Evolutionary conservation across 2,113 vertebrate species (phyloP).

Genomic region (Anseranas semipalmata): DNA sequence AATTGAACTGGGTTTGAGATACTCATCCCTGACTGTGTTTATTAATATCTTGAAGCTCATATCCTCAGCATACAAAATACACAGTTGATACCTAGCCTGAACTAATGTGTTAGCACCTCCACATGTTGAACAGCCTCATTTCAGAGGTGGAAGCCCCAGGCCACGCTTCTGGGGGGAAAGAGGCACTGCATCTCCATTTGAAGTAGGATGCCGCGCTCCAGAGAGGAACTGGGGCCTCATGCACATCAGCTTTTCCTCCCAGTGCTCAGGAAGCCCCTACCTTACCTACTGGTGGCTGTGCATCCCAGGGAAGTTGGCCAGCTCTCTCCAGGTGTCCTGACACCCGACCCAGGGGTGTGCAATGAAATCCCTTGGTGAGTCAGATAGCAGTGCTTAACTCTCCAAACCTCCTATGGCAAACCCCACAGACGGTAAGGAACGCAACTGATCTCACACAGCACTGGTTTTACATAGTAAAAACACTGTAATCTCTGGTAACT

Average conservation of each 20-base stretch:
- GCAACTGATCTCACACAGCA: background rate
- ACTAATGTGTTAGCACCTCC: background rate
- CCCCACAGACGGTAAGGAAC: background rate
- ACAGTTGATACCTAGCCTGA: background rate
- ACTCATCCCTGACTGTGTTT: background rate
- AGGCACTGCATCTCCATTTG: background rate
- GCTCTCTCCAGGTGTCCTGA: background rate
- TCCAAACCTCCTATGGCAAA: background rate
- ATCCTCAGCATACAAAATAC: background rate
- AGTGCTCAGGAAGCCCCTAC: background rate
- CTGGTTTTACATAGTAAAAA: background rate
- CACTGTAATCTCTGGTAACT: background rate
- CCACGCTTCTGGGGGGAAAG: rapidly evolving
- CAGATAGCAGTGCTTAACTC: background rate
- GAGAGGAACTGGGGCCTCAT: background rate
- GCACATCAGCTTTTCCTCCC: background rate
- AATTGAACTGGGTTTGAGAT: background rate
- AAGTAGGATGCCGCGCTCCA: background rate
- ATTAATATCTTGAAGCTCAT: background rate
- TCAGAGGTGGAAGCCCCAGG: background rate
- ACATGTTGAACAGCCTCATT: background rate
- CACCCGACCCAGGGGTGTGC: rapidly evolving
- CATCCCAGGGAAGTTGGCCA: rapidly evolving
- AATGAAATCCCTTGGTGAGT: background rate
- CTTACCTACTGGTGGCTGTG: background rate